Conservation (phyloP, 2,113 vertebrate species). For the Melanerpes formicivorus region DNA sequence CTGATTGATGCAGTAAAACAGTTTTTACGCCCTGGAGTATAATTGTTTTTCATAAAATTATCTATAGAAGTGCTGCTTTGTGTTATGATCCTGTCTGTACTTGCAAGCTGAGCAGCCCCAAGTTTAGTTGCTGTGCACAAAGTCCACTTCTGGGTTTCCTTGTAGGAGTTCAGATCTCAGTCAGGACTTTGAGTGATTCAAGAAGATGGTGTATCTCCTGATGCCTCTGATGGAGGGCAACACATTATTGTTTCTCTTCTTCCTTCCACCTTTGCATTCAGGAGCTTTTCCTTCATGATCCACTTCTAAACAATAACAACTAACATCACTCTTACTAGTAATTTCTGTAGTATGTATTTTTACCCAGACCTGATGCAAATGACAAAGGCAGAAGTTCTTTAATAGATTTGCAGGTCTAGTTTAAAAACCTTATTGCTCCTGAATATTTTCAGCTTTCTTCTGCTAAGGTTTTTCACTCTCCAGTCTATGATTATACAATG, state of each 20-base stretch:
- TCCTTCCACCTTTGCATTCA: not conserved
- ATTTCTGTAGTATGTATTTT: not conserved
- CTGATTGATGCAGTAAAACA: not conserved
- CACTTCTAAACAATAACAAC: not conserved
- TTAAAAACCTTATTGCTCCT: not conserved
- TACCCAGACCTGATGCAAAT: not conserved
- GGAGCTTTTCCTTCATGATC: not conserved
- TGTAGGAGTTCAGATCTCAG: not conserved
- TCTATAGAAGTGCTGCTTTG: not conserved
- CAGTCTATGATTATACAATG: not conserved
- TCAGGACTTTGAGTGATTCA: not conserved
- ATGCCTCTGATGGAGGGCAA: not conserved
- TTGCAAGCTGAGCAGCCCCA: not conserved
- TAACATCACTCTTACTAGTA: not conserved
- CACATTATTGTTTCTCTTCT: not conserved
- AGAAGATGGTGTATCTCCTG: not conserved
- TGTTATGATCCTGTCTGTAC: not conserved
- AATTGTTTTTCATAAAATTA: conserved; percentile 3
- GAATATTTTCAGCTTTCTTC: not conserved
- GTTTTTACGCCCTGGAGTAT: conserved; percentile 22
- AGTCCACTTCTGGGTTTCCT: not conserved
- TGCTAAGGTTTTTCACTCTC: not conserved
- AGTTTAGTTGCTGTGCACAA: not conserved
- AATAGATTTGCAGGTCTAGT: not conserved
- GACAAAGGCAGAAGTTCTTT: not conserved